phyloP scores from a whole-genome alignment of 2,797 vertebrate species.

The Lophotriccus pileatus region DNA sequence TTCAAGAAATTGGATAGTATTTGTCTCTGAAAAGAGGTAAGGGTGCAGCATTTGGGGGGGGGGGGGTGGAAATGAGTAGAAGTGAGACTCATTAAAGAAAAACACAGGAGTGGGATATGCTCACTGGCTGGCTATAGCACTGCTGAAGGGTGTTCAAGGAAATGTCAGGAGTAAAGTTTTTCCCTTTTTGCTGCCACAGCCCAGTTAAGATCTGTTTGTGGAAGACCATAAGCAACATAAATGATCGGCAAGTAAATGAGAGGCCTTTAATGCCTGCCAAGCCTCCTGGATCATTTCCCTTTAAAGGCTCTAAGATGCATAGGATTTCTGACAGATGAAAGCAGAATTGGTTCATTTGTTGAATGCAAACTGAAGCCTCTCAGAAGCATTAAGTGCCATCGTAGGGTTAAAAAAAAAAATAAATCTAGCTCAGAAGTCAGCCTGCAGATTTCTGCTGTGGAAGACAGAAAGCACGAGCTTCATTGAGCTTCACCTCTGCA shows the following conservation, averaged over 20 bases:
- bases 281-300: neutral
- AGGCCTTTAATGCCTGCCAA: slow-evolving; percentile 9
- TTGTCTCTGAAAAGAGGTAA: neutral
- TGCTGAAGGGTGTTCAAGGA: neutral
- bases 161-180: neutral
- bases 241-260: neutral
- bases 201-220: neutral
- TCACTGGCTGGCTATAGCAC: neutral
- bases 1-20: neutral
- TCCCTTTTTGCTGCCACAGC: neutral
- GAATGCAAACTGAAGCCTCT: slow-evolving; percentile 6
- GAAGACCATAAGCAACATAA: neutral
- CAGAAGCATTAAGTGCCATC: neutral
- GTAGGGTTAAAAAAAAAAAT: neutral
- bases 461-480: neutral
- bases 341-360: neutral
- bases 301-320: neutral
- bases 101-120: neutral
- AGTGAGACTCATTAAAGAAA: neutral
- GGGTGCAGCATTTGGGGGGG: neutral
- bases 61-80: neutral
- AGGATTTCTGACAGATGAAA: slow-evolving; percentile 35
- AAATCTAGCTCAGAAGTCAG: neutral
- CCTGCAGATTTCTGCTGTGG: neutral
- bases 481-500: neutral